Base-by-base conservation (phyloP, 2,797 vertebrate species). In the Fringilla coelebs region DNA sequence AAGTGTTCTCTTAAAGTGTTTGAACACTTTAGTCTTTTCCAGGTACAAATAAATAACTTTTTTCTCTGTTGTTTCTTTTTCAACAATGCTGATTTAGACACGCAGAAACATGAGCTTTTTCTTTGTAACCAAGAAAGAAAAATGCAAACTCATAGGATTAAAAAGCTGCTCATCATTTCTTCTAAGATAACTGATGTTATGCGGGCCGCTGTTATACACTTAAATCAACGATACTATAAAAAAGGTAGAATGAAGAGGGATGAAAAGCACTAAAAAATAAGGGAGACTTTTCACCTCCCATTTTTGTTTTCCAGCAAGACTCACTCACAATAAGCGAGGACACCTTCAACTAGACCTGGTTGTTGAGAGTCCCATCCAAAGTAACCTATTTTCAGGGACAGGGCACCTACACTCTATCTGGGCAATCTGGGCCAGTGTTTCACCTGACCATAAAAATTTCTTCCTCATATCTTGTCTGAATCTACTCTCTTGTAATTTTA, bases 301-400 rank as follows among this genome's bases (percentile, higher is more conserved):
- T 8, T 80, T 76, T 6, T 32, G 10, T 89, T 85, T 81, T 76
- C 3, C 15, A 51, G 17, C 26, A 36, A 26, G 29, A 25, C 25
- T 2, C 10, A 46, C 2, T 7, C 11, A 32, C 46, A 17, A 2
- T 14, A 14, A 29, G 6, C 0, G 0, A 58, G 22, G 12, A 34
- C 29, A 55, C 40, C 29, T 76, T 66, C 52, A 61, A 22, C 31
- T 19, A 4, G 6, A 12, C 3, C 17, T 46, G 19, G 10, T 31
- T 61, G 10, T 29, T 57, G 26, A 55, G 10, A 57, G 19, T 7
- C 26, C 11, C 2, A 1, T 51, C 17, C 17, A 81, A 9, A 4
- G 9, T 26, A 32, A 54, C 29, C 17, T 49, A 2, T 70, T 40
- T 49, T 19, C 29, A 55, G 51, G 13, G 8, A 6, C 18, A 40